A percentile compares a stretch with the other conserved stretches of the same genome.
Evolutionary conservation across 2,888 invertebrate genomes (phyloP).

Genomic region (Nezara viridula): DNA sequence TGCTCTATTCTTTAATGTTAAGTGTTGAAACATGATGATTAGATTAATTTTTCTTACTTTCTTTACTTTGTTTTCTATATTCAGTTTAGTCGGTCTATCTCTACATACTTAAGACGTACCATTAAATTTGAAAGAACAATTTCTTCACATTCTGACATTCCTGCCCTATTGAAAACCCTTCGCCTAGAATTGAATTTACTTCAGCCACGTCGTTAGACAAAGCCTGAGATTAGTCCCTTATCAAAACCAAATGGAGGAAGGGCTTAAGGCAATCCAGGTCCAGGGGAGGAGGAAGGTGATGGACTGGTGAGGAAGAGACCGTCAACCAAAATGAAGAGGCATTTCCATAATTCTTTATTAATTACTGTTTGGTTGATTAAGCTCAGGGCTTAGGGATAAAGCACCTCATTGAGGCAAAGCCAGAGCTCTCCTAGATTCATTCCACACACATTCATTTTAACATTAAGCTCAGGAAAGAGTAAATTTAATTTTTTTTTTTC

Average conservation of each 20-base stretch:
- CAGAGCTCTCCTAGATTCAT: background rate
- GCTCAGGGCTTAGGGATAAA: background rate
- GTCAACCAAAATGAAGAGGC: background rate
- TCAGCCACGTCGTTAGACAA: background rate
- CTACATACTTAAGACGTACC: too few species aligned
- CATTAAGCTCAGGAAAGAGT: background rate
- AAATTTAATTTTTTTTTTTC: background rate
- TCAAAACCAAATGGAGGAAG: background rate
- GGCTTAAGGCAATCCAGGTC: background rate
- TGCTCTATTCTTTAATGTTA: too few species aligned
- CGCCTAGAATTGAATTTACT: background rate
- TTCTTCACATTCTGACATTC: too few species aligned
- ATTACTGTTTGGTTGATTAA: constrained; percentile 25
- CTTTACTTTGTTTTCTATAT: too few species aligned
- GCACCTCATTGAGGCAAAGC: background rate
- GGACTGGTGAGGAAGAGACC: background rate
- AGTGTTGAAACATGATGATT: too few species aligned
- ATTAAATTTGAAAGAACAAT: too few species aligned
- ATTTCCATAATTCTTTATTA: constrained; percentile 37
- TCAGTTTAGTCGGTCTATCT: too few species aligned
- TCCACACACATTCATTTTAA: background rate
- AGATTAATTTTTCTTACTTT: too few species aligned
- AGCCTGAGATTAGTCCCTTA: background rate
- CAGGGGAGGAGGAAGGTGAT: too few species aligned
- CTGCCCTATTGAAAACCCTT: too few species aligned